A percentile compares a stretch with the other conserved stretches of the same genome.
Evolutionary conservation across 2,797 vertebrate genomes (phyloP).

Genomic region (Sphenopsis melanotis): DNA sequence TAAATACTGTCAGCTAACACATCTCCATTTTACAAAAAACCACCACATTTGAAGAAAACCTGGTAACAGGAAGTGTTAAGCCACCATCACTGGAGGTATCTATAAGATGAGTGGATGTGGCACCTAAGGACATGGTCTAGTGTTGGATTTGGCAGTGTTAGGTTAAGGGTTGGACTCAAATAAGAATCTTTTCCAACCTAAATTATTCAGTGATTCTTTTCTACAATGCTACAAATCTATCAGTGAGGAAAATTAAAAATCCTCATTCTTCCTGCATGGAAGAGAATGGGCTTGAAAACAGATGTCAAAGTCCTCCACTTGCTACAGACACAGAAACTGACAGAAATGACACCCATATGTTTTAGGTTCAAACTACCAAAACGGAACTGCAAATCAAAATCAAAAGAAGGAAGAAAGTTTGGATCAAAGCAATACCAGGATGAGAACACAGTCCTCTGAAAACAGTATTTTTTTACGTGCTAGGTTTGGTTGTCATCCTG

Average conservation of each 20-base stretch:
- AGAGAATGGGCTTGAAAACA: neutral
- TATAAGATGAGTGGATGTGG: neutral
- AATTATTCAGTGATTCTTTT: neutral
- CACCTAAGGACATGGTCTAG: neutral
- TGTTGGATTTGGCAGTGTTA: neutral
- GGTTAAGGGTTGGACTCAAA: neutral
- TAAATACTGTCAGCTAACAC: neutral
- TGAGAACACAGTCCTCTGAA: neutral
- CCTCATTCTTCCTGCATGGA: neutral
- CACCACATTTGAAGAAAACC: neutral
- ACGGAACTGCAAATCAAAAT: neutral
- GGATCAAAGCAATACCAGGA: neutral
- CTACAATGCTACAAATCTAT: rapidly evolving
- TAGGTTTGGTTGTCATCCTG: neutral
- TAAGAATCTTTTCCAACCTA: neutral
- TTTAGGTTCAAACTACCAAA: neutral
- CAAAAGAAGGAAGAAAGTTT: neutral
- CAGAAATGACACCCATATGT: neutral
- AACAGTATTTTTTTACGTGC: neutral
- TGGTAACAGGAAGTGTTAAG: neutral
- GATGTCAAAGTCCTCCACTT: neutral
- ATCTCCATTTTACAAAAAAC: neutral
- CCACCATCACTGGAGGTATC: neutral
- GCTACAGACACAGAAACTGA: neutral
- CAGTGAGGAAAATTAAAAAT: neutral